Conservation (phyloP, 2,113 vertebrate species). For the Coptodon bakossiorum region DNA sequence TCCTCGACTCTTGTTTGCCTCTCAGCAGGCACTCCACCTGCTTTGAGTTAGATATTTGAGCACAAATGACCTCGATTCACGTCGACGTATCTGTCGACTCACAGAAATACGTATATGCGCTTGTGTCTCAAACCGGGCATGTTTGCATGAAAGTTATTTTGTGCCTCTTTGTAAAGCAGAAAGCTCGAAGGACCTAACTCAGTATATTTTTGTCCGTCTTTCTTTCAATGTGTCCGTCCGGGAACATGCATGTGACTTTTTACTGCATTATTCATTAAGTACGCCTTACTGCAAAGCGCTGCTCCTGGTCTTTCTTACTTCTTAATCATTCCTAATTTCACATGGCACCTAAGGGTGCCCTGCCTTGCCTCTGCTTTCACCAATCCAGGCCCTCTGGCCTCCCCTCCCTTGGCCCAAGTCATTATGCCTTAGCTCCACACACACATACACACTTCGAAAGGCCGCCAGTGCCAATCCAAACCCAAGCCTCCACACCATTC, state of each 20-base stretch:
- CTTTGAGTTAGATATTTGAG: conserved; percentile 7
- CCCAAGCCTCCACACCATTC: background rate
- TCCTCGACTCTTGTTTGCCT: conserved; percentile 29
- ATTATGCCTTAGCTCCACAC: background rate
- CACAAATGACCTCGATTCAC: background rate
- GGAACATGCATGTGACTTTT: background rate
- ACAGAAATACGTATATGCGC: background rate
- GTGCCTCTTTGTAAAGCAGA: background rate
- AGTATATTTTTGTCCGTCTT: background rate
- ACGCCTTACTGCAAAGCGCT: background rate
- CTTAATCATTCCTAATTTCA: conserved; percentile 49
- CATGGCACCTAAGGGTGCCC: conserved; percentile 23
- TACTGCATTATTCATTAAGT: conserved; percentile 32
- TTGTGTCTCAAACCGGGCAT: background rate
- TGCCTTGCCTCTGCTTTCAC: background rate
- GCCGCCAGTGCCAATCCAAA: background rate
- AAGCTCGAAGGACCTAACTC: background rate
- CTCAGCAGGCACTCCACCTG: conserved; percentile 36
- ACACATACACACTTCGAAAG: background rate
- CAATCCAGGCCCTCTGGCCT: conserved; percentile 32
- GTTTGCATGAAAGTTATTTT: background rate
- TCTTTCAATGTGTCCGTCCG: background rate
- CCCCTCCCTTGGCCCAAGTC: background rate
- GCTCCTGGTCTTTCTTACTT: conserved; percentile 29
- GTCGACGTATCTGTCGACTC: background rate